A percentile compares a stretch with the other conserved stretches of the same genome.
phyloP scores from a whole-genome alignment of 2,797 vertebrate genomes.

The Streptopelia turtur region DNA sequence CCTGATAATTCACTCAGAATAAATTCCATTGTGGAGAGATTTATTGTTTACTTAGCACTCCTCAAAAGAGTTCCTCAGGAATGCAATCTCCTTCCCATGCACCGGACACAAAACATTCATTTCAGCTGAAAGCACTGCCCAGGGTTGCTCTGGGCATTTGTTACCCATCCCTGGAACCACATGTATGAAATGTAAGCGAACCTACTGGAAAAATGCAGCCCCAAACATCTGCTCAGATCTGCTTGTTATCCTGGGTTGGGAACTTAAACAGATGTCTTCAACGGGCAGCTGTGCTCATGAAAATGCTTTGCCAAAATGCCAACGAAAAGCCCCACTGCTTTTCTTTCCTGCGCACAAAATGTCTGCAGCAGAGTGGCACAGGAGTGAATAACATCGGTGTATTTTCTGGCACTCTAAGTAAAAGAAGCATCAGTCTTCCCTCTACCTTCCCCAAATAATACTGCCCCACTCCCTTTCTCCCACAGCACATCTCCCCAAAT shows the following conservation, averaged over 20 bases:
- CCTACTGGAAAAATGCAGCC: neutral
- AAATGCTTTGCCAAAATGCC: neutral
- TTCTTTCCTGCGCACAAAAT: neutral
- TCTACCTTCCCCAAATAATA: neutral
- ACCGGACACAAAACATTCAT: neutral
- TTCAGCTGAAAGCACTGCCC: neutral
- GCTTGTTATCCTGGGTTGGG: neutral
- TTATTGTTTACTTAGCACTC: slow-evolving; percentile 48
- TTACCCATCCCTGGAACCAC: neutral
- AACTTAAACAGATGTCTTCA: slow-evolving; percentile 7
- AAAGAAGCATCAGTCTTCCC: neutral
- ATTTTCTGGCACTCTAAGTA: neutral
- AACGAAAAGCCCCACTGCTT: neutral
- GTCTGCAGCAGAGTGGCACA: neutral
- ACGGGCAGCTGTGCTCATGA: neutral
- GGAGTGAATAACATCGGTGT: neutral
- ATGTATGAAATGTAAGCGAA: neutral
- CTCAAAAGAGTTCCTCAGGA: slow-evolving; percentile 30
- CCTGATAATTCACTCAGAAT: slow-evolving; percentile 51
- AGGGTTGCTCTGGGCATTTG: neutral
- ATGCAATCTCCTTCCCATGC: neutral
- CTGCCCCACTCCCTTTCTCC: neutral
- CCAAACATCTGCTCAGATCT: neutral
- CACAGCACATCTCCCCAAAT: neutral
- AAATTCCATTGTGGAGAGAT: slow-evolving; percentile 48